These are phyloP conservation scores for Eupelmus urozonus DNA, from an alignment of 2,888 invertebrate genomes.

Conservation along the genomic window DNA sequence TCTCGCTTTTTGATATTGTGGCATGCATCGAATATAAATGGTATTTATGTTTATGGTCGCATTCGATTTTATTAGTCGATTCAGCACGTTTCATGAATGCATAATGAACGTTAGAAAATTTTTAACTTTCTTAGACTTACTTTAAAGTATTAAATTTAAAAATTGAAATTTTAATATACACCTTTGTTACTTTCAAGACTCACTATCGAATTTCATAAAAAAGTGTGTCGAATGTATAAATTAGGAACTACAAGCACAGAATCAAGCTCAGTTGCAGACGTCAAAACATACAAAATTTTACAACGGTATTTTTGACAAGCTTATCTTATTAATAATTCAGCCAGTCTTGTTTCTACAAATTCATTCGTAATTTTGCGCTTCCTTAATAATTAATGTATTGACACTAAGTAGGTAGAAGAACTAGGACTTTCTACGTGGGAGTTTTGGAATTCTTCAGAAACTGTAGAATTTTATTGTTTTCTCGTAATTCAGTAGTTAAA, in stretches of 20 bases:
- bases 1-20: neutral
- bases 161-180: neutral
- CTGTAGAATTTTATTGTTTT: neutral
- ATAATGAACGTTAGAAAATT: too few species aligned
- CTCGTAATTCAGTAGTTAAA: constrained; percentile 24
- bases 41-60: too few species aligned
- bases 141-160: too few species aligned
- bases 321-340: constrained; percentile 19
- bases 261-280: neutral
- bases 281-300: neutral
- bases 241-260: neutral
- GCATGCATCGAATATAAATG: too few species aligned
- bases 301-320: too few species aligned
- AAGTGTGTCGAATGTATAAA: neutral
- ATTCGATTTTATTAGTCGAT: too few species aligned
- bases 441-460: constrained; percentile 2
- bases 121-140: too few species aligned
- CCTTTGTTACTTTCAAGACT: neutral
- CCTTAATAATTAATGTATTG: neutral
- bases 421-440: neutral
- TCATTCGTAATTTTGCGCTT: neutral
- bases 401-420: neutral
- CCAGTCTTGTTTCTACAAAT: neutral
- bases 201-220: neutral
- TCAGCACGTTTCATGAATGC: too few species aligned